Evolutionary conservation across 2,113 vertebrate genomes (phyloP).

Genomic region (Chaetodon auriga): DNA sequence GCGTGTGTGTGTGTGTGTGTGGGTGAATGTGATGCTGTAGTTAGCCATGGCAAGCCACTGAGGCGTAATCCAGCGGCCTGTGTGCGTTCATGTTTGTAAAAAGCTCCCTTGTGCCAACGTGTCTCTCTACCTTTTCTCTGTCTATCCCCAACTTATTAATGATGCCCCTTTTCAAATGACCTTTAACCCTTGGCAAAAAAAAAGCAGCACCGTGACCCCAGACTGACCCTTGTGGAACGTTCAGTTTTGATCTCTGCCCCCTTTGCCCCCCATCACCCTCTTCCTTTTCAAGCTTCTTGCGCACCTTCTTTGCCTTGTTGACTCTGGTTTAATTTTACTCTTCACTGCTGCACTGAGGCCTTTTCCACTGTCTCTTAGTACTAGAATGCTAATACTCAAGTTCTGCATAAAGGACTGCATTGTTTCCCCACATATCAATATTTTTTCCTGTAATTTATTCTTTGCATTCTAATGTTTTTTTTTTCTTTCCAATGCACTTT

Average conservation of each 20-base stretch:
- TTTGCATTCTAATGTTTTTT: conserved; percentile 26
- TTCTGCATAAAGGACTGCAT: conserved; percentile 60
- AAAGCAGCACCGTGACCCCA: conserved; percentile 83
- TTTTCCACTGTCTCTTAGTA: conserved; percentile 62
- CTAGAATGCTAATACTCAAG: conserved; percentile 75
- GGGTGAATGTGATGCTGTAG: conserved; percentile 48
- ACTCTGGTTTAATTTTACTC: conserved; percentile 43
- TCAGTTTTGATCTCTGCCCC: conserved; percentile 61
- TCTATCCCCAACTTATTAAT: conserved; percentile 78
- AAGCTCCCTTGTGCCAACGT: conserved; percentile 47
- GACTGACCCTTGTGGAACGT: conserved; percentile 74
- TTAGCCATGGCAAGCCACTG: conserved; percentile 39
- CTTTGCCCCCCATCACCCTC: conserved; percentile 36
- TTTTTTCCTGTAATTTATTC: conserved; percentile 30
- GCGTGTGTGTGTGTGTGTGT: conserved; percentile 20
- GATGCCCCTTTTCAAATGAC: conserved; percentile 74
- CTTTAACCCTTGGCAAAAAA: conserved; percentile 84
- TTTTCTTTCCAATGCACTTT: conserved; percentile 37
- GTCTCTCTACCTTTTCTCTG: conserved; percentile 43
- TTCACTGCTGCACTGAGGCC: conserved; percentile 74
- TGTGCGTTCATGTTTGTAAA: conserved; percentile 56
- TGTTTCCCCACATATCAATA: conserved; percentile 31
- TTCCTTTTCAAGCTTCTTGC: conserved; percentile 72
- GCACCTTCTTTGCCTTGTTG: conserved; percentile 72
- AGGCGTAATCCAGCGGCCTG: conserved; percentile 51